Conservation (phyloP, 1,140 invertebrate species). For the Ceratina australensis region DNA sequence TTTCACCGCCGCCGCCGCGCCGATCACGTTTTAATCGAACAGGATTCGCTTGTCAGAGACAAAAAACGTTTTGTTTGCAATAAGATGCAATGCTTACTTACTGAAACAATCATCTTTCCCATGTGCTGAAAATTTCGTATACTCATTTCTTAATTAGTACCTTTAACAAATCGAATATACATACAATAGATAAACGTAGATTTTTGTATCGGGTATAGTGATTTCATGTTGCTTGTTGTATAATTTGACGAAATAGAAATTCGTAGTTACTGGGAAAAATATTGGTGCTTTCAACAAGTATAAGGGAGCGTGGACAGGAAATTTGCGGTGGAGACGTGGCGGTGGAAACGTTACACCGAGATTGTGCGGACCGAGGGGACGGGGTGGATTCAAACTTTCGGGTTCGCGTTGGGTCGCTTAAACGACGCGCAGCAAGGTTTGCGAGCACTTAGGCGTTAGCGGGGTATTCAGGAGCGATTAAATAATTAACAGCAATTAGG, state of each 20-base stretch:
- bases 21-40: not conserved
- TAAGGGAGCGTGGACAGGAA: slow-evolving; percentile 34
- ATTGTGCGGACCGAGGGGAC: slow-evolving; percentile 25
- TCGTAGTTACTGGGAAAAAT: not conserved
- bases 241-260: not conserved
- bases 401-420: slow-evolving; percentile 66
- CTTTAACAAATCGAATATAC: no score
- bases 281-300: slow-evolving; percentile 17
- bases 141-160: no score
- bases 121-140: no score
- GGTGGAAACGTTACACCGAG: slow-evolving; percentile 50
- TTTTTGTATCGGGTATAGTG: no score
- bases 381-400: slow-evolving; percentile 57
- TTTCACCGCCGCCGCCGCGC: not conserved
- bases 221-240: no score
- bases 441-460: slow-evolving; percentile 70
- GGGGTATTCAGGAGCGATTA: slow-evolving; percentile 73
- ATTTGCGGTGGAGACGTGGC: slow-evolving; percentile 43
- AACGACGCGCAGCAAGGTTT: slow-evolving; percentile 69
- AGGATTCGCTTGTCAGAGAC: no score
- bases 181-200: no score
- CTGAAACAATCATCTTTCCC: no score
- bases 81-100: no score
- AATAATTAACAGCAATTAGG: slow-evolving; percentile 76
- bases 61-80: no score